Base-by-base conservation (phyloP, 2,797 vertebrate species). In the Coreius guichenoti region DNA sequence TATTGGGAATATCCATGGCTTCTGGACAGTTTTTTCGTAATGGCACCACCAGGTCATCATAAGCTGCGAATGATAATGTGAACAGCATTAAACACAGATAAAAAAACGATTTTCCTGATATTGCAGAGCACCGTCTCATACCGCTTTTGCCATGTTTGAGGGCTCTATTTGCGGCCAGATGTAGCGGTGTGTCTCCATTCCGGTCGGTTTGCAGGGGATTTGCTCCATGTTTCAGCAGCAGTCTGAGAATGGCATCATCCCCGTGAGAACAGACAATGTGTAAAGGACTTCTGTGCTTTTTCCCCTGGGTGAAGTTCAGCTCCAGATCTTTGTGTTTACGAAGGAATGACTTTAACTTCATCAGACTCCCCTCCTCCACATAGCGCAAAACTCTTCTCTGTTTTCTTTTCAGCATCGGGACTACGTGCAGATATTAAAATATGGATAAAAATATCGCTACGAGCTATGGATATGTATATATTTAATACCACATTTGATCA, bases 31-130 rank as follows among this genome's bases (percentile, higher is more conserved):
- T 91, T n/a, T 91, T 93, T 68, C 84, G 90, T 17, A 97, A 92
- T 0, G 96, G 97, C 33, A 96, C 92, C 36, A 97, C 96, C 87
- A 98, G 91, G 87, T 97, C 96, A 6, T 93, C 92, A 80, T 95
- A 97, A 3, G 90, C 97, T 98, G 87, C 23, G 2, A 67, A 56
- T 2, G 72, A 86, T 43, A 56, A 43, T 0, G 12, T 47, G 33
- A 45, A 49, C 26, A 23, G 19, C 11, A 31, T 68, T 43, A 63
- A 9, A 43, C 43, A 73, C 29, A 67, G 4, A 45, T 17, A 16
- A 4, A 56, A 8, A 12, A 17, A 58, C 0, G 0, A 45, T 9
- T 21, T 14, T 56, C 6, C 21, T 13, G 0, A 65, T 9, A 7
- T 33, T 13, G 49, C 16, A 63, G 61, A 31, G 26, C 61, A 76